Conservation (phyloP, 2,113 vertebrate genomes). For the Pitta sordida region DNA sequence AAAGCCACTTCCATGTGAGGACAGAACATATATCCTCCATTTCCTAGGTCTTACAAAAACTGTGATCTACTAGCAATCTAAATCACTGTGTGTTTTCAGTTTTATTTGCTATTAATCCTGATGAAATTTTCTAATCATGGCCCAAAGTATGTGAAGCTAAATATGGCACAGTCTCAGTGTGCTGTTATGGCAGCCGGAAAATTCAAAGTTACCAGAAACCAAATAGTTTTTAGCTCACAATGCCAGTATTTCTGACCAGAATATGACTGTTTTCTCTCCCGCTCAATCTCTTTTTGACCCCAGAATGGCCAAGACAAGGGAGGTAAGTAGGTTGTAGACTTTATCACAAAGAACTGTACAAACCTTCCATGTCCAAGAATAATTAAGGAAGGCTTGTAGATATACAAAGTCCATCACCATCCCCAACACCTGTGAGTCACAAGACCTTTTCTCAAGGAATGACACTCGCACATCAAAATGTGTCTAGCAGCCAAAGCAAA, state of each 20-base stretch:
- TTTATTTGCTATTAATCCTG: conserved; percentile 2
- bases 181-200: conserved; percentile 34
- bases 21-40: background rate
- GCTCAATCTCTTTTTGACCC: background rate
- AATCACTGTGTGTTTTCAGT: background rate
- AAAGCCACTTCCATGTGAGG: background rate
- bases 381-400: background rate
- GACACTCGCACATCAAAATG: background rate
- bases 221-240: background rate
- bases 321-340: background rate
- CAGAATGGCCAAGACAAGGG: background rate
- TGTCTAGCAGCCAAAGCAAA: background rate
- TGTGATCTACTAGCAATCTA: background rate
- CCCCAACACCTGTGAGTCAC: background rate
- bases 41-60: background rate
- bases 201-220: background rate
- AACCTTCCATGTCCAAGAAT: background rate
- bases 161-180: background rate
- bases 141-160: conserved; percentile 5
- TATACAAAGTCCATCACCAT: background rate
- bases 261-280: background rate
- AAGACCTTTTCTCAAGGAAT: background rate
- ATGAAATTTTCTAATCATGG: conserved; percentile 9
- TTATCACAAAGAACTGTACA: background rate
- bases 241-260: background rate